Conservation (phyloP, 2,888 invertebrate genomes). For the Resseliella maxima region DNA sequence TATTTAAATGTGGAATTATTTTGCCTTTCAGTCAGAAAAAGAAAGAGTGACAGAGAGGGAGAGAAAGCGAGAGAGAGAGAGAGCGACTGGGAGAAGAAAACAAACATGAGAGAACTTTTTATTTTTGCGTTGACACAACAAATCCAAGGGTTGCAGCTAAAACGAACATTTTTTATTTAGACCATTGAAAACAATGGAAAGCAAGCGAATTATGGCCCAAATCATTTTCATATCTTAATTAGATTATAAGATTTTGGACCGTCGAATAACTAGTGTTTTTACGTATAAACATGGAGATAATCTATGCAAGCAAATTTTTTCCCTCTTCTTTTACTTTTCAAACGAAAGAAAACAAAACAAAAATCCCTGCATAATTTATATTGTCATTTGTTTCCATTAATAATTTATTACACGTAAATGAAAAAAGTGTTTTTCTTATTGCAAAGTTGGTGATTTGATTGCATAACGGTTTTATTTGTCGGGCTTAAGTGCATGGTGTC, state of each 20-base stretch:
- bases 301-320: too few relatives aligned
- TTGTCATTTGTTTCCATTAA: not conserved
- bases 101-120: not conserved
- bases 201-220: not conserved
- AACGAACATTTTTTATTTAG: too few relatives aligned
- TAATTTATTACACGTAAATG: not conserved
- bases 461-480: not conserved
- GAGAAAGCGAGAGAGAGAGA: not conserved
- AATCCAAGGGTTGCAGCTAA: too few relatives aligned
- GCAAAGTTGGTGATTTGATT: not conserved
- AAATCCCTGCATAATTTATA: conserved; percentile 4
- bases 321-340: too few relatives aligned
- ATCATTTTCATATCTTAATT: conserved; percentile 5
- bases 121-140: too few relatives aligned
- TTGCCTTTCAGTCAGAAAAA: not conserved
- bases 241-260: not conserved
- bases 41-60: not conserved
- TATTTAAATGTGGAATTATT: not conserved
- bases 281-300: too few relatives aligned
- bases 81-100: too few relatives aligned
- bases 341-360: not conserved
- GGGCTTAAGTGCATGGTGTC: not conserved
- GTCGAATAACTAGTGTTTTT: too few relatives aligned
- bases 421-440: not conserved
- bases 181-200: not conserved